A percentile compares a stretch with the other conserved stretches of the same genome.
Conservation (phyloP, 1,140 invertebrate genomes). For the Leptinotarsa texana region DNA sequence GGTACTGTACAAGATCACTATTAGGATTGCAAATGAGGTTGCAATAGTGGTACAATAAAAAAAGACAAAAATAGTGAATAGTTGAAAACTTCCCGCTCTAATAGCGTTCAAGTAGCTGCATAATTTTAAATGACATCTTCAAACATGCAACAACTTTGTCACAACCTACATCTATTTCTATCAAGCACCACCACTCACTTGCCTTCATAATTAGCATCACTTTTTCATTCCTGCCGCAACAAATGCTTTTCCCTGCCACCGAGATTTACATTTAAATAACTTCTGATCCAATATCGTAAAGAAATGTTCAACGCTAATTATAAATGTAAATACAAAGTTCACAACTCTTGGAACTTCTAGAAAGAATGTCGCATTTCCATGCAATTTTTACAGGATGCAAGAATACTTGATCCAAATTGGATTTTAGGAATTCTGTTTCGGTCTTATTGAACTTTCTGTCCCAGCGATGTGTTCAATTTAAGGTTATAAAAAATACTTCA, state of each 20-base stretch:
- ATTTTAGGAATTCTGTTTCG: neutral
- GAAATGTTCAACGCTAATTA: neutral
- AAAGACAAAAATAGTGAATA: no score
- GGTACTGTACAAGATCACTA: no score
- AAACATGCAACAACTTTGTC: no score
- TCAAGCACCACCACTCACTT: neutral
- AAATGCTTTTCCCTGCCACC: neutral
- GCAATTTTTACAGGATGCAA: neutral
- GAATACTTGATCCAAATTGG: neutral
- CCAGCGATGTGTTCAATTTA: no score
- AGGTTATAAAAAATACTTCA: no score
- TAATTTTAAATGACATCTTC: no score
- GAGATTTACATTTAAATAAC: slow-evolving; percentile 3
- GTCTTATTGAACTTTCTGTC: no score
- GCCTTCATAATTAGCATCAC: neutral
- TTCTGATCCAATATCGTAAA: neutral
- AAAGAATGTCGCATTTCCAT: slow-evolving; percentile 8
- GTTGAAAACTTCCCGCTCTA: no score
- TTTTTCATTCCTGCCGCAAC: neutral
- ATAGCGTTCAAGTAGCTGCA: no score
- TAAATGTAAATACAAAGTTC: slow-evolving; percentile 4
- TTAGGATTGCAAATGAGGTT: no score
- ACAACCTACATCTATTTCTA: no score
- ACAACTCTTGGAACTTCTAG: neutral
- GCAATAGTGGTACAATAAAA: no score